Conservation (phyloP, 1,140 invertebrate genomes). For the Rhynchophorus ferrugineus region DNA sequence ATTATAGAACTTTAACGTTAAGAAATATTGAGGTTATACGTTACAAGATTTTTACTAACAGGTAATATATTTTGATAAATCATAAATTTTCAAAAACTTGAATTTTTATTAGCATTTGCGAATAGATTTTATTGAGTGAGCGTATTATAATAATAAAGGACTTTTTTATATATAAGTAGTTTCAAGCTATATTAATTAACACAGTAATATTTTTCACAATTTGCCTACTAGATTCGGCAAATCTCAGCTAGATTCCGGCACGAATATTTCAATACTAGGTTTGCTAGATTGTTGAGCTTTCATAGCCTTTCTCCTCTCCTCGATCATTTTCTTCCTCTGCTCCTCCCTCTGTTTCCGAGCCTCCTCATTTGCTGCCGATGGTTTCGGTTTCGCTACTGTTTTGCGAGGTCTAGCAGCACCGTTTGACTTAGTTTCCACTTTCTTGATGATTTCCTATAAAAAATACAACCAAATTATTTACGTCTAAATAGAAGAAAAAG, state of each 20-base stretch:
- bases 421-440: constrained; percentile 36
- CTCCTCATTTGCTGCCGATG: constrained; percentile 45
- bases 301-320: constrained; percentile 65
- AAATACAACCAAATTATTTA: constrained; percentile 16
- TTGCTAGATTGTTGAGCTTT: constrained; percentile 38
- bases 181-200: constrained; percentile 10
- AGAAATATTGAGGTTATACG: constrained; percentile 15
- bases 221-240: constrained; percentile 3
- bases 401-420: constrained; percentile 35
- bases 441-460: constrained; percentile 30
- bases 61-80: constrained; percentile 3
- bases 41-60: constrained; percentile 13
- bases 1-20: constrained; percentile 13
- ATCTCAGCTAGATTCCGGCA: constrained; percentile 46
- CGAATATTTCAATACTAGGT: constrained; percentile 53
- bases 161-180: constrained; percentile 5
- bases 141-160: constrained; percentile 1
- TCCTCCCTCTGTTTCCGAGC: constrained; percentile 63
- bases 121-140: not conserved
- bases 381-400: constrained; percentile 42
- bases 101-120: not conserved
- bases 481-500: constrained; percentile 5
- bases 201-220: constrained; percentile 4
- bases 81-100: constrained; percentile 1
- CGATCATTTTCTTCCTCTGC: constrained; percentile 69